Evolutionary conservation across 30 jellyfish, hydroid and myxozoan species (phyloP).

Genomic region (Catostylus mosaicus): DNA sequence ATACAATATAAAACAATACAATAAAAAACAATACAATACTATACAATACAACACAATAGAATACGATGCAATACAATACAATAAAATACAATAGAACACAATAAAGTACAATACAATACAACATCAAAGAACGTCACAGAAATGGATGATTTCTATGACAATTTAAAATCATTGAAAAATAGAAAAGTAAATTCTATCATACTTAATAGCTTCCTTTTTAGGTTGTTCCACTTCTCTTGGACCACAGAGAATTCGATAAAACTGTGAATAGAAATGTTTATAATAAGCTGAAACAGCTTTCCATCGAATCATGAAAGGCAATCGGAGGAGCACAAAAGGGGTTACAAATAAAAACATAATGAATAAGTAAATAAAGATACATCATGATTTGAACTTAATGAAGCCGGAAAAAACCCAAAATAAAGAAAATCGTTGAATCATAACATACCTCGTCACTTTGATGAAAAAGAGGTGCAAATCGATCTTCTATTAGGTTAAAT

Average conservation of each 20-base stretch:
- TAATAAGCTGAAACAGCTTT: too few species aligned
- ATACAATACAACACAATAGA: neutral
- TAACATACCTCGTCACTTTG: constrained; percentile 94
- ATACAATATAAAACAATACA: neutral
- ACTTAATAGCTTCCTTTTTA: constrained; percentile 53
- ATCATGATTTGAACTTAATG: too few species aligned
- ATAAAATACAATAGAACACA: neutral
- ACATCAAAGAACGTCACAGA: neutral
- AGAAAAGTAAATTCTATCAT: neutral
- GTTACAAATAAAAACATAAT: too few species aligned
- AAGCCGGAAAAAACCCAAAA: neutral
- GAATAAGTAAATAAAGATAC: too few species aligned
- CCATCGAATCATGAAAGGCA: too few species aligned
- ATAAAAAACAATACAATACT: neutral
- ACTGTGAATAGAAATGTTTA: constrained; percentile 4
- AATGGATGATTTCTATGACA: too few species aligned
- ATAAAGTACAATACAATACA: neutral
- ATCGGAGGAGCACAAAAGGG: too few species aligned
- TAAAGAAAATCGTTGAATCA: neutral
- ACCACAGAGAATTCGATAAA: constrained; percentile 68
- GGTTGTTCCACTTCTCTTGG: constrained; percentile 65
- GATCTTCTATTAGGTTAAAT: constrained; percentile 77
- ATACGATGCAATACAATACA: neutral
- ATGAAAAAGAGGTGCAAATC: constrained; percentile 84
- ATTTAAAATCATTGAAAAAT: neutral